Base-by-base conservation (phyloP, 1,140 invertebrate genomes). In the Ectropis grisescens region DNA sequence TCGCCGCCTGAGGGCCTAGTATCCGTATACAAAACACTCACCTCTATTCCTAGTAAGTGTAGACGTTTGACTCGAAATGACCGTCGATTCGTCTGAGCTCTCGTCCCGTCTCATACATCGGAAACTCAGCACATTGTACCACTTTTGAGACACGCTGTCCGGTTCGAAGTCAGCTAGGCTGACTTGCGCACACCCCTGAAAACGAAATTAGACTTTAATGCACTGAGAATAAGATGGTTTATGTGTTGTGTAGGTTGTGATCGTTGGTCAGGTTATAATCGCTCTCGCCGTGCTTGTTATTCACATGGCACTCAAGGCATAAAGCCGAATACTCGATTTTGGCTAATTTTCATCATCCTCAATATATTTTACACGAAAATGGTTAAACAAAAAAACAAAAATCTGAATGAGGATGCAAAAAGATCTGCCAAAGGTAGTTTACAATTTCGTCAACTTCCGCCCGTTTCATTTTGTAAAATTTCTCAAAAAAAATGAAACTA, bases 81-180 rank as follows among this genome's bases (percentile, higher is more conserved):
- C 94, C 0, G 96, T 98, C 7, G 94, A 96, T 65, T 98, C 96
- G 76, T 98, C 96, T 40, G 94, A 97, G 52, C 95, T 97, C 72
- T 98, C 96, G 66, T 97, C 95, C 62, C 91, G 85, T 51, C 91
- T 91, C 86, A 96, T 92, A 61, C 92, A 93, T 52, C 91, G 89
- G 65, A 95, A 93, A 56, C 93, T 94, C 8, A 97, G 84, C 34
- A 98, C 91, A 67, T 98, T 98, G 83, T 98, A 98, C 96, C 96
- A 98, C 70, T 94, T 93, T 13, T 92, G 86, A 10, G 89, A 91
- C 13, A 90, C 88, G 8, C 85, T 85, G 41, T 94, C 91, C 1
- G 92, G 88, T 68, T 92, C 92, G 67, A 97, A 98, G 80, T 98
- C 95, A 34, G 96, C 96, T 52, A 98, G 83, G 67, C 95, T 97